These are phyloP conservation scores for Erannis defoliaria DNA, from an alignment of 2,888 invertebrate genomes.

Conservation along the genomic window DNA sequence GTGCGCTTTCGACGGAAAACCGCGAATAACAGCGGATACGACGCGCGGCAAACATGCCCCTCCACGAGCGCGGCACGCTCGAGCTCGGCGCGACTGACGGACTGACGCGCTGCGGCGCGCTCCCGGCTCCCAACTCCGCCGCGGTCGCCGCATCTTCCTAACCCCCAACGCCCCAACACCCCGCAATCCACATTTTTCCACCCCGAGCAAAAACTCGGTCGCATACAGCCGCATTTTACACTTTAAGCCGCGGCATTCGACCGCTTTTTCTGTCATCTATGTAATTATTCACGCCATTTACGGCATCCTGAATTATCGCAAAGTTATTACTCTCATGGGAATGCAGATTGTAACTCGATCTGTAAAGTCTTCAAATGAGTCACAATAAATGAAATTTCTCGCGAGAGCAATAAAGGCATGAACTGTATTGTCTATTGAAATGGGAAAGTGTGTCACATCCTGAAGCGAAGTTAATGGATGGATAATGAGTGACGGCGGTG, in stretches of 20 bases:
- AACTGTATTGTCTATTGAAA: constrained; percentile 53
- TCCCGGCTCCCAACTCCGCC: constrained; percentile 46
- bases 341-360: constrained; percentile 46
- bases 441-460: constrained; percentile 75
- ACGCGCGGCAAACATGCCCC: constrained; percentile 61
- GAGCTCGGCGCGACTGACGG: constrained; percentile 79
- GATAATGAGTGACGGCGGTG: constrained; percentile 66
- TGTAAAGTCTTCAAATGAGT: constrained; percentile 31
- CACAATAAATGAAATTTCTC: constrained; percentile 43
- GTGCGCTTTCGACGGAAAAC: constrained; percentile 78
- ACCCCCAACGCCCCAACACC: constrained; percentile 60
- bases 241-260: constrained; percentile 62
- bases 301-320: constrained; percentile 70
- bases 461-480: constrained; percentile 69
- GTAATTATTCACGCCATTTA: constrained; percentile 81
- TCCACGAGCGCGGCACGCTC: constrained; percentile 77
- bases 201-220: constrained; percentile 57
- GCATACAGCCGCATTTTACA: constrained; percentile 46
- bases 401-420: constrained; percentile 51
- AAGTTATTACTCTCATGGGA: constrained; percentile 62
- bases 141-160: constrained; percentile 62
- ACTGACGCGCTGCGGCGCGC: constrained; percentile 66
- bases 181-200: constrained; percentile 62
- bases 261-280: constrained; percentile 72
- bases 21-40: constrained; percentile 74